Percentiles rank a stretch among this genome's conserved stretches.
These are phyloP conservation scores for Origma solitaria DNA, from an alignment of 2,113 vertebrate genomes.

Conservation along the genomic window DNA sequence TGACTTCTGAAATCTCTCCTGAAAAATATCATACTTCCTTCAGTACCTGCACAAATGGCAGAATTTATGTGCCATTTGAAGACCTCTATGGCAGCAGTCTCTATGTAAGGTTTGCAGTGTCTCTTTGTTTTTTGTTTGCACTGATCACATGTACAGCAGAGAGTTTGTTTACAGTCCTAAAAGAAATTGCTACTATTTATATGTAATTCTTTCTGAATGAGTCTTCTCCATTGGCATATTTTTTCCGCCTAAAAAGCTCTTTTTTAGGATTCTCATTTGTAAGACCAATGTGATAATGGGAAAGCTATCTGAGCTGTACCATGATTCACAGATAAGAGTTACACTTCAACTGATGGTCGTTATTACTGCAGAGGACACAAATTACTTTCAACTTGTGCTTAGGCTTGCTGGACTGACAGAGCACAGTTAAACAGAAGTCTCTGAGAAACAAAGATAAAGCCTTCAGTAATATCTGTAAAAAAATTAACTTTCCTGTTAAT, in stretches of 20 bases:
- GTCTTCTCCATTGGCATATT: background rate
- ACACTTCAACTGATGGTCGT: background rate
- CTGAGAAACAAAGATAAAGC: background rate
- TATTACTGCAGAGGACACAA: background rate
- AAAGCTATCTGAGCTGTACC: background rate
- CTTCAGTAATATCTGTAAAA: background rate
- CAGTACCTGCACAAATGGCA: background rate
- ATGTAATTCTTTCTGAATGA: background rate
- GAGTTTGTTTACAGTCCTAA: background rate
- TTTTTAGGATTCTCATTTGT: background rate
- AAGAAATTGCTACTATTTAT: background rate
- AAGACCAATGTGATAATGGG: background rate
- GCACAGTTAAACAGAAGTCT: background rate
- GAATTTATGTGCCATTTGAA: background rate
- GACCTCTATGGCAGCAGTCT: background rate
- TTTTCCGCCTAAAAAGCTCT: background rate
- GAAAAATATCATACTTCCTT: background rate
- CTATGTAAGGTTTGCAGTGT: background rate
- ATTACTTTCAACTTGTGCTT: background rate
- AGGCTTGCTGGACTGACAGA: background rate
- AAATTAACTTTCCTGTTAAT: background rate
- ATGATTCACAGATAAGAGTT: background rate
- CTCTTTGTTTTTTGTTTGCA: background rate
- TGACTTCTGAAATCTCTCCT: background rate
- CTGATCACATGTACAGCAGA: fast-evolving